phyloP scores from a whole-genome alignment of 1,140 invertebrate species.

The Rhizoglyphus robini region DNA sequence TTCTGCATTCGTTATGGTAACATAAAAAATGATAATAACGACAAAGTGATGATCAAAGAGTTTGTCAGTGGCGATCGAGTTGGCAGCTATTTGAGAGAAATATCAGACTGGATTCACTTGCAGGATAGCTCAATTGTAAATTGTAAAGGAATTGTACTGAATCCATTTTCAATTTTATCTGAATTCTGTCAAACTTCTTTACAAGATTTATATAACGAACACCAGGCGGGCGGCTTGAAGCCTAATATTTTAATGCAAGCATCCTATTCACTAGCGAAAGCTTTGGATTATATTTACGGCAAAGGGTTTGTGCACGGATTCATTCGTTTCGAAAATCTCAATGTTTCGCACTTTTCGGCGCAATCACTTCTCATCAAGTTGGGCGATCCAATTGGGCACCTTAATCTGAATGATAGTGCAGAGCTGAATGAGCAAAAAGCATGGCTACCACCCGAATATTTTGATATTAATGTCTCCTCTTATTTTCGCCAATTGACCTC shows the following conservation, averaged over 20 bases:
- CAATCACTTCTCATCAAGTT: slow-evolving; percentile 59
- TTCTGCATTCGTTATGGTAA: background rate
- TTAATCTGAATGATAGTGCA: background rate
- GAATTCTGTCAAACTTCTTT: slow-evolving; percentile 51
- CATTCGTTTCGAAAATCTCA: slow-evolving; percentile 64
- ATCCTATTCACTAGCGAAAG: slow-evolving; percentile 54
- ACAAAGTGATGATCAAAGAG: slow-evolving; percentile 20
- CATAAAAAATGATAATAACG: background rate
- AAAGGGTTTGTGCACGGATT: slow-evolving; percentile 68
- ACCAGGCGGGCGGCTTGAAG: slow-evolving; percentile 36
- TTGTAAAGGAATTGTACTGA: slow-evolving; percentile 5
- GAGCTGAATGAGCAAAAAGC: slow-evolving; percentile 16
- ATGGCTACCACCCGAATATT: slow-evolving; percentile 25
- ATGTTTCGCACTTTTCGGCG: slow-evolving; percentile 51
- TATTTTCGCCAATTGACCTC: slow-evolving; percentile 44
- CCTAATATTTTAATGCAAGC: slow-evolving; percentile 61
- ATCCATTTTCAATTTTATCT: slow-evolving; percentile 59
- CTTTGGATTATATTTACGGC: slow-evolving; percentile 63
- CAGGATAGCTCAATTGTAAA: slow-evolving; percentile 16
- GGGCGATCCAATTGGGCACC: slow-evolving; percentile 55
- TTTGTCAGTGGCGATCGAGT: background rate
- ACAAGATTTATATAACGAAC: background rate
- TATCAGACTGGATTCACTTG: slow-evolving; percentile 18
- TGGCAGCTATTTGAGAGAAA: background rate
- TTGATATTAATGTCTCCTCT: slow-evolving; percentile 38